Evolutionary conservation across 2,113 vertebrate species (phyloP).

Genomic region (Boulengeromyrus knoepffleri): DNA sequence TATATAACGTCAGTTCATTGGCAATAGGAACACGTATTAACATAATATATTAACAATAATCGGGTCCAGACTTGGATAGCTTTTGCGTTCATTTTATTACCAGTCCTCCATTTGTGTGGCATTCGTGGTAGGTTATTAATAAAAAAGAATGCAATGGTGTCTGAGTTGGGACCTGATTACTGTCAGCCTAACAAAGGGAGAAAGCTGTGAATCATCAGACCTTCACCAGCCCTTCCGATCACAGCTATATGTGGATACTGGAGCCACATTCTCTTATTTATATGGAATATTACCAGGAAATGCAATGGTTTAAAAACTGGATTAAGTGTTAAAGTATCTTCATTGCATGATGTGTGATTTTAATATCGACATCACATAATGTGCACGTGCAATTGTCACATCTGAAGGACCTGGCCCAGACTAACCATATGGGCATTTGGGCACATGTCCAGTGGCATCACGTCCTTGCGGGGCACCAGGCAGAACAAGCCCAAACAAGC

Average conservation of each 20-base stretch:
- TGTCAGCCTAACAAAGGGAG: not conserved
- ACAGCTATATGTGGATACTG: not conserved
- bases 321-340: not conserved
- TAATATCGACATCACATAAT: too few species aligned
- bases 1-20: not conserved
- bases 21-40: not conserved
- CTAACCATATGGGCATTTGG: too few species aligned
- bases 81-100: not conserved
- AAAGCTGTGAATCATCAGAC: not conserved
- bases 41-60: not conserved
- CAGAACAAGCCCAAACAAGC: too few species aligned
- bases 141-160: not conserved
- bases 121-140: not conserved
- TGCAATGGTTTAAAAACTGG: not conserved
- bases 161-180: not conserved
- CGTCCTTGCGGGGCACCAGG: too few species aligned
- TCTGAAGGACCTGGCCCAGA: too few species aligned
- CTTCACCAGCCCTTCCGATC: not conserved
- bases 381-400: too few species aligned
- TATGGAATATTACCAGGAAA: not conserved
- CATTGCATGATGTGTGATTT: too few species aligned
- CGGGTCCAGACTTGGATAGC: not conserved
- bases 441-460: too few species aligned
- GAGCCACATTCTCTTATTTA: not conserved
- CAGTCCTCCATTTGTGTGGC: not conserved